Evolutionary conservation across 2,113 vertebrate species (phyloP).

Genomic region (Rhombomys opimus): DNA sequence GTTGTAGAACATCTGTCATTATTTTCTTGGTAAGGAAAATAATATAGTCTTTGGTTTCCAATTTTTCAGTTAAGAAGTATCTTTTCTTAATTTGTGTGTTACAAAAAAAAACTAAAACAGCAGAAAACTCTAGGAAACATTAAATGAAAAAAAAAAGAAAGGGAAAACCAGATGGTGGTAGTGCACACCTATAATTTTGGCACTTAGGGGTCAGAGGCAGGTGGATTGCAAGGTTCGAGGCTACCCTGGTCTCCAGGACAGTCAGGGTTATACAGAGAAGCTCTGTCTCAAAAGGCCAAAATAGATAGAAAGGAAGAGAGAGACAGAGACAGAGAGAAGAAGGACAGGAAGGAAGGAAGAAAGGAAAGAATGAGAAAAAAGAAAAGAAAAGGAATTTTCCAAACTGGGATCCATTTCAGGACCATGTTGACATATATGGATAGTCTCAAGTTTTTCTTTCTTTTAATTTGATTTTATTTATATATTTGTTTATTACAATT

Average conservation of each 20-base stretch:
- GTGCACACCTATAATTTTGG: too few relatives aligned
- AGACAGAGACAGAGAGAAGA: too few relatives aligned
- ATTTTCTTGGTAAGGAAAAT: slow-evolving; percentile 20
- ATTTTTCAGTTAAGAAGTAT: slow-evolving; percentile 33
- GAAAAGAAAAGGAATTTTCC: not conserved
- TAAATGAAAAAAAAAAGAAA: slow-evolving; percentile 19
- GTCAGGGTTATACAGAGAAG: not conserved
- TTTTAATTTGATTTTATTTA: too few relatives aligned
- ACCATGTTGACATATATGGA: not conserved
- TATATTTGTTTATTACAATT: too few relatives aligned
- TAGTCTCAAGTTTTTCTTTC: not conserved
- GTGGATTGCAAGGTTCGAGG: not conserved
- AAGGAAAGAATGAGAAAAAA: not conserved
- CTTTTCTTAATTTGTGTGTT: not conserved
- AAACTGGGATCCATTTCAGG: not conserved
- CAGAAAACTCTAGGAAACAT: not conserved
- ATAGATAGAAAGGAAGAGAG: too few relatives aligned
- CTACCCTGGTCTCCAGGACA: not conserved
- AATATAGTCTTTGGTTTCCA: slow-evolving; percentile 37
- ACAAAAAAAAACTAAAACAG: not conserved
- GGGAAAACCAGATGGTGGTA: not conserved
- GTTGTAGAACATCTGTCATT: not conserved
- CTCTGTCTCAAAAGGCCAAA: not conserved
- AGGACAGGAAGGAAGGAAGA: too few relatives aligned
- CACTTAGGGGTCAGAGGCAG: too few relatives aligned